Percentiles rank a stretch among this genome's conserved stretches.
These are phyloP conservation scores for Danio choprae DNA, from an alignment of 2,797 vertebrate genomes.

Conservation along the genomic window DNA sequence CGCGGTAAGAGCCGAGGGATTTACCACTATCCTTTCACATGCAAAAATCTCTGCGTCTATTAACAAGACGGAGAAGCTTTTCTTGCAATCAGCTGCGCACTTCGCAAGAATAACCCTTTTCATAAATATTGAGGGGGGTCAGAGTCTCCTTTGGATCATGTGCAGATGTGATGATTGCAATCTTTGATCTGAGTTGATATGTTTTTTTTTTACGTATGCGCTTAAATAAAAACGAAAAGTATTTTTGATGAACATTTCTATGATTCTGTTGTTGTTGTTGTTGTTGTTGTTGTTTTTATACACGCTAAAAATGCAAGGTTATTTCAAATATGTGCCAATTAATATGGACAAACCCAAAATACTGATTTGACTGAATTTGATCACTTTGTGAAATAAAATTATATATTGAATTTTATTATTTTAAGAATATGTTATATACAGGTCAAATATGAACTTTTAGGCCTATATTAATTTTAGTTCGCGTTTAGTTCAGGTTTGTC, in stretches of 20 bases:
- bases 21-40: conserved; percentile 93
- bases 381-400: no score
- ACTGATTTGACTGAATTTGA: no score
- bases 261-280: not conserved
- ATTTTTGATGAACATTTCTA: not conserved
- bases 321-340: no score
- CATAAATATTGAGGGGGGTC: conserved; percentile 63
- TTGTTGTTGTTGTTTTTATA: not conserved
- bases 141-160: conserved; percentile 74
- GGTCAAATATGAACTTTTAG: no score
- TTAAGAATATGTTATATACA: no score
- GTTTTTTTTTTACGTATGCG: conserved; percentile 7
- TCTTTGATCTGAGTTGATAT: conserved; percentile 66
- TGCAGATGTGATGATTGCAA: conserved; percentile 77
- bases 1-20: conserved; percentile 84
- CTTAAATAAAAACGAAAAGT: not conserved
- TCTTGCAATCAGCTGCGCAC: conserved; percentile 84
- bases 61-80: conserved; percentile 77
- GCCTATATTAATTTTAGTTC: no score
- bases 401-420: no score
- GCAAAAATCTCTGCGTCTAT: conserved; percentile 82
- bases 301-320: no score
- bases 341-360: no score
- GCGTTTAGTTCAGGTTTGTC: no score
- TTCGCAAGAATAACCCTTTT: conserved; percentile 80